Evolutionary conservation across 2,888 invertebrate genomes (phyloP).

Genomic region (Polyommatus icarus): DNA sequence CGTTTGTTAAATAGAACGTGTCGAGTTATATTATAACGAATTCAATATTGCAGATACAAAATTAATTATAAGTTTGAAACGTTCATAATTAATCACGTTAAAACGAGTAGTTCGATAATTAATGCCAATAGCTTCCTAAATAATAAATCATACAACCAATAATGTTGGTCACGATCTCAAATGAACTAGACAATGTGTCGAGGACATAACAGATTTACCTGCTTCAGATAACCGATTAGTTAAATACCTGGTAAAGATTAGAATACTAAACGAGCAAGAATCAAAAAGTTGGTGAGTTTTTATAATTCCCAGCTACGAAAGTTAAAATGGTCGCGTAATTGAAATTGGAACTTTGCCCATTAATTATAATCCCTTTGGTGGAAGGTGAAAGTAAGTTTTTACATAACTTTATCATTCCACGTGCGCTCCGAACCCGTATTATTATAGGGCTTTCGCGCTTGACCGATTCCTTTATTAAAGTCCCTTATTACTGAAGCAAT

Average conservation of each 20-base stretch:
- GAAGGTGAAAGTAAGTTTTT: slow-evolving; percentile 20
- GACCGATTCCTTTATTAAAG: slow-evolving; percentile 54
- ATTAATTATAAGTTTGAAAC: slow-evolving; percentile 27
- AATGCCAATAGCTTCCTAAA: slow-evolving; percentile 30
- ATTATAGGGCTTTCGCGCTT: slow-evolving; percentile 45
- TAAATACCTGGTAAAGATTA: not conserved
- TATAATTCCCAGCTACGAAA: not conserved
- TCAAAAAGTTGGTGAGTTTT: not conserved
- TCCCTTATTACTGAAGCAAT: slow-evolving; percentile 69
- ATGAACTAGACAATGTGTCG: slow-evolving; percentile 25
- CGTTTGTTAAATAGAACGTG: not conserved
- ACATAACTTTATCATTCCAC: slow-evolving; percentile 28
- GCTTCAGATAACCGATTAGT: slow-evolving; percentile 36
- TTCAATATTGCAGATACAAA: slow-evolving; percentile 11
- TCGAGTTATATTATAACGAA: slow-evolving; percentile 29
- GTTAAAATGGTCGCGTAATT: not conserved
- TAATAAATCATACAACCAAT: slow-evolving; percentile 22
- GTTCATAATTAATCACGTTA: slow-evolving; percentile 27
- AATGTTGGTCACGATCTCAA: slow-evolving; percentile 22
- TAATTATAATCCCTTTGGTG: not conserved
- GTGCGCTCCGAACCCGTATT: slow-evolving; percentile 38
- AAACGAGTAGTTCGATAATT: slow-evolving; percentile 26
- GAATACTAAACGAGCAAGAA: not conserved
- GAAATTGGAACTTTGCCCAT: slow-evolving; percentile 1
- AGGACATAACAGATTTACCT: slow-evolving; percentile 30